A percentile compares a stretch with the other conserved stretches of the same genome.
Evolutionary conservation across 2,797 vertebrate species (phyloP).

Genomic region (Potorous gilbertii): DNA sequence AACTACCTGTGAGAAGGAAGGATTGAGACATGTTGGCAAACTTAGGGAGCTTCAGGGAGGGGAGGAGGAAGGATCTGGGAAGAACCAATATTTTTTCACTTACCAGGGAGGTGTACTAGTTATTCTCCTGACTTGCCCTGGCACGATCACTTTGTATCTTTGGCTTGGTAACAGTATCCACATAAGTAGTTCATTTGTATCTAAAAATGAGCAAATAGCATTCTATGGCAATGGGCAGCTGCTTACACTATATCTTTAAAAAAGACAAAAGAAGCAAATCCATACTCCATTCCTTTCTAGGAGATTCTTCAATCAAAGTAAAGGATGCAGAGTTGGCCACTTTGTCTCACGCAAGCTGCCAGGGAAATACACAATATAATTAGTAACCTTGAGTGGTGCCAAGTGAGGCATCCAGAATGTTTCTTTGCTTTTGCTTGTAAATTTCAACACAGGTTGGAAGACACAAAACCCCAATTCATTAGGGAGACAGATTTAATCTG

Average conservation of each 20-base stretch:
- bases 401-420: conserved; percentile 58
- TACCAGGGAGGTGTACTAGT: conserved; percentile 5
- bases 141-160: neutral
- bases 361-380: conserved; percentile 56
- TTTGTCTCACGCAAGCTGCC: neutral
- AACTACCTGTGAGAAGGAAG: neutral
- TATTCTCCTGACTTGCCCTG: neutral
- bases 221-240: conserved; percentile 2
- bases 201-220: neutral
- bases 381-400: conserved; percentile 64
- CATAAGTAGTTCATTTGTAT: neutral
- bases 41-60: neutral
- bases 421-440: conserved; percentile 73
- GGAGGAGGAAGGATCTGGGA: neutral
- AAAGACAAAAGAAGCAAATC: conserved; percentile 49
- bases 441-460: conserved; percentile 65
- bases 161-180: neutral
- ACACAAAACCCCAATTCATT: conserved; percentile 68
- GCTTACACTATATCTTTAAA: conserved; percentile 2
- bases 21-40: neutral
- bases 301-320: neutral
- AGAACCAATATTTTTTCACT: neutral
- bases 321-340: conserved; percentile 15
- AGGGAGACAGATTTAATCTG: conserved; percentile 32
- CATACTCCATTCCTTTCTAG: conserved; percentile 2